Percentiles rank a stretch among this genome's conserved stretches.
Evolutionary conservation across 1,140 invertebrate species (phyloP).

Genomic region (Chironomus striatipennis): DNA sequence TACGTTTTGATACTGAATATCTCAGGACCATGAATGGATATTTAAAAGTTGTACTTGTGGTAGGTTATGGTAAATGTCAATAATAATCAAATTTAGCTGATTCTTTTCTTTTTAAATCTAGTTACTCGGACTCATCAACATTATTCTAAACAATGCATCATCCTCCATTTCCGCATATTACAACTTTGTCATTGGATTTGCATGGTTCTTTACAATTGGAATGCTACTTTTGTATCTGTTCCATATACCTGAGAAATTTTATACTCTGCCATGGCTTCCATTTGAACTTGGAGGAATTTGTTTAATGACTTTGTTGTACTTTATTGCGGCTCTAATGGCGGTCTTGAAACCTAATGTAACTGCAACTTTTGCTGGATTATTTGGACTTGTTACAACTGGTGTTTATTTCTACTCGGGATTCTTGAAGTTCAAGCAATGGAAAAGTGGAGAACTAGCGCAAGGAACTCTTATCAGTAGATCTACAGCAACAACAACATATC

Average conservation of each 20-base stretch:
- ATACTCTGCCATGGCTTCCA: neutral
- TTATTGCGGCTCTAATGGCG: neutral
- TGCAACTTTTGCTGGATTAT: neutral
- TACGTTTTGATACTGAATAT: neutral
- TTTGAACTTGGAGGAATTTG: neutral
- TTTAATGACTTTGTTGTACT: neutral
- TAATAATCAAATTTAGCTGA: no score
- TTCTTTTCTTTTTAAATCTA: neutral
- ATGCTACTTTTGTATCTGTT: neutral
- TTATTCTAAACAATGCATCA: neutral
- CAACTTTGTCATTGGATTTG: neutral
- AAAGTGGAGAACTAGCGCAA: neutral
- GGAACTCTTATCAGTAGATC: neutral
- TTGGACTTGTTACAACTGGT: neutral
- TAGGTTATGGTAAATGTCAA: neutral
- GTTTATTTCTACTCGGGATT: neutral
- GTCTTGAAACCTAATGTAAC: neutral
- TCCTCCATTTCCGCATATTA: neutral
- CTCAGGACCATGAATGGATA: neutral
- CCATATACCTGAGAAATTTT: slow-evolving; percentile 16
- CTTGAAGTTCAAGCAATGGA: neutral
- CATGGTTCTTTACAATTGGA: neutral
- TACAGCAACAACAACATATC: neutral
- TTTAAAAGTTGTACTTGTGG: neutral
- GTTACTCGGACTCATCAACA: neutral